phyloP scores from a whole-genome alignment of 2,888 invertebrate genomes.

The Mythimna ferrago region DNA sequence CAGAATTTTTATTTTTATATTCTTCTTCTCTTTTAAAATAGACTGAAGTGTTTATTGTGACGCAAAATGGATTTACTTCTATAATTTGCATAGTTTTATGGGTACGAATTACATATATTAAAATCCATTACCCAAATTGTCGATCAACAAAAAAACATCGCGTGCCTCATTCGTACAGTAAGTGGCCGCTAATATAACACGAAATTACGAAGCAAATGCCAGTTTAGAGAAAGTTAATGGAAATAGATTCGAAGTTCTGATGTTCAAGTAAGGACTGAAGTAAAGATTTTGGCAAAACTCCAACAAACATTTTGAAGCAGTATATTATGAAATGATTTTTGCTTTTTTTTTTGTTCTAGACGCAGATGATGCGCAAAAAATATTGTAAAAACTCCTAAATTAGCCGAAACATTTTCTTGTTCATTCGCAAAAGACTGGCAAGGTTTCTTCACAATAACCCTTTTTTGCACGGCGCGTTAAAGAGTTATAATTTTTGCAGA shows the following conservation, averaged over 20 bases:
- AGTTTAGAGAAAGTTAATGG: slow-evolving; percentile 18
- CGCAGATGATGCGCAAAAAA: slow-evolving; percentile 57
- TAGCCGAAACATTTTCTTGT: slow-evolving; percentile 68
- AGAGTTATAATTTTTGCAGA: slow-evolving; percentile 82
- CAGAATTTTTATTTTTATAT: no score
- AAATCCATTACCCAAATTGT: slow-evolving; percentile 54
- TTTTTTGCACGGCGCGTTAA: slow-evolving; percentile 81
- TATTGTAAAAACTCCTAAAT: slow-evolving; percentile 69
- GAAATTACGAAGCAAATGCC: slow-evolving; percentile 37
- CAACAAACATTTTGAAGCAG: slow-evolving; percentile 7
- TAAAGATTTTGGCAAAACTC: slow-evolving; percentile 25
- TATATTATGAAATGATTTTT: slow-evolving; percentile 35
- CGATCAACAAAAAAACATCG: slow-evolving; percentile 53
- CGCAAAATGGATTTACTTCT: slow-evolving; percentile 3
- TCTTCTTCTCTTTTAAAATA: neutral
- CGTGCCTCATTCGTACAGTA: slow-evolving; percentile 56
- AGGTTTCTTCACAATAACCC: slow-evolving; percentile 62
- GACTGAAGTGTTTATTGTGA: neutral
- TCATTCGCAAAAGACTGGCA: slow-evolving; percentile 63
- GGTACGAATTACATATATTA: slow-evolving; percentile 45
- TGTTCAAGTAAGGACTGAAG: neutral
- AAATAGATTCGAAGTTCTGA: slow-evolving; percentile 21
- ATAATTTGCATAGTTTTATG: slow-evolving; percentile 37
- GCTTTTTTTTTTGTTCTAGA: slow-evolving; percentile 44
- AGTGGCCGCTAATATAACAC: slow-evolving; percentile 54